These are phyloP conservation scores for Hydropsyche tenuis DNA, from an alignment of 1,140 invertebrate species.

Conservation along the genomic window DNA sequence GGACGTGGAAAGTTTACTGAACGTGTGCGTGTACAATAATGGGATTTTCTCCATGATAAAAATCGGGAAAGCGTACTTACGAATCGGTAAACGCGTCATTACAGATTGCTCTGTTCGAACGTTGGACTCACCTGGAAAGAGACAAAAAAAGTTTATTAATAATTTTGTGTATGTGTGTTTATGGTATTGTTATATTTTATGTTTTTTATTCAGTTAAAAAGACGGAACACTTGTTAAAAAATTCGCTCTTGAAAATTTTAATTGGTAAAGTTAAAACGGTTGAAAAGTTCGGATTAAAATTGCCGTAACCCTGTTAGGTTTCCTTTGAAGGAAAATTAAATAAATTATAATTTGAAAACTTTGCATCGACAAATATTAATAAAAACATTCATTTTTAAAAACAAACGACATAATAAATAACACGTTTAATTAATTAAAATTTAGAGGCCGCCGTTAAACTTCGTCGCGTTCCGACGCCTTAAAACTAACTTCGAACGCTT, in stretches of 20 bases:
- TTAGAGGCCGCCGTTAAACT: too few relatives aligned
- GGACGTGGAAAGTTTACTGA: neutral
- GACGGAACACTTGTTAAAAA: too few relatives aligned
- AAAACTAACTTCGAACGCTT: too few relatives aligned
- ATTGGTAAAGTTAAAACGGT: too few relatives aligned
- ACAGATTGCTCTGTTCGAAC: neutral
- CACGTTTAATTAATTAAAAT: neutral
- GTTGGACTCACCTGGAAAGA: slow-evolving; percentile 26
- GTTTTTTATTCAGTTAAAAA: neutral
- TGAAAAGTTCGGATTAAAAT: too few relatives aligned
- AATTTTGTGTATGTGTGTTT: neutral
- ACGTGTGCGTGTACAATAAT: too few relatives aligned
- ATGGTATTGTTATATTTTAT: neutral
- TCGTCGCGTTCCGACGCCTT: too few relatives aligned
- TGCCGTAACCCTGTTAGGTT: too few relatives aligned
- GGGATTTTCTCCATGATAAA: neutral
- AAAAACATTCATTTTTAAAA: neutral
- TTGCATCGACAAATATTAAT: neutral
- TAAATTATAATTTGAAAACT: too few relatives aligned
- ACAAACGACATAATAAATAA: neutral
- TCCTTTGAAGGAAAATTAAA: too few relatives aligned
- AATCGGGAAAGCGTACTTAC: slow-evolving; percentile 15
- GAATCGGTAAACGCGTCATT: neutral
- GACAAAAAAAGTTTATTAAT: slow-evolving; percentile 3
- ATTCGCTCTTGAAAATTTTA: too few relatives aligned